These are phyloP conservation scores for Homalodisca vitripennis DNA, from an alignment of 1,140 invertebrate genomes.

Conservation along the genomic window DNA sequence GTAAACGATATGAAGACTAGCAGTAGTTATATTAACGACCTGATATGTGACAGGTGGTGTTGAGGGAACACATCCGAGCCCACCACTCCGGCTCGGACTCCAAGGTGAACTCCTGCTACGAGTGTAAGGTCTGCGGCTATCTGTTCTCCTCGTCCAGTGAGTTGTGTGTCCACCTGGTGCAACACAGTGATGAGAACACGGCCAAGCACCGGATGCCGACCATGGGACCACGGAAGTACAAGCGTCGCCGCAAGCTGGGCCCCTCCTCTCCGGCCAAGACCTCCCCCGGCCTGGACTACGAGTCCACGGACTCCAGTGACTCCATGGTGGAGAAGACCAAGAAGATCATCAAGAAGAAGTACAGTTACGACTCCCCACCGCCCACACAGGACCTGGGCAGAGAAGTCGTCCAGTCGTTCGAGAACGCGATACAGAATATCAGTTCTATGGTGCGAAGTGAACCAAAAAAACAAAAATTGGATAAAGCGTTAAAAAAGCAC, in stretches of 20 bases:
- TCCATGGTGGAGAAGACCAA: conserved; percentile 44
- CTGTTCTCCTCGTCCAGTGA: conserved; percentile 67
- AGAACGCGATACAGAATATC: conserved; percentile 56
- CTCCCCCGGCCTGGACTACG: conserved; percentile 40
- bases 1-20: no score
- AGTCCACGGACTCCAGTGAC: conserved; percentile 45
- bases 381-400: conserved; percentile 33
- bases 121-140: conserved; percentile 72
- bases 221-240: conserved; percentile 71
- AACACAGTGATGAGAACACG: conserved; percentile 77
- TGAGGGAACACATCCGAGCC: conserved; percentile 76
- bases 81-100: conserved; percentile 77
- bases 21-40: no score
- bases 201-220: conserved; percentile 71
- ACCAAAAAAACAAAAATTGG: conserved; percentile 46
- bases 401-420: conserved; percentile 53
- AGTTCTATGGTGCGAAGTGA: conserved; percentile 52
- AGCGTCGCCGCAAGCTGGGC: conserved; percentile 67
- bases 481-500: conserved; percentile 34
- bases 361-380: conserved; percentile 24
- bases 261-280: conserved; percentile 47
- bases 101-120: conserved; percentile 56
- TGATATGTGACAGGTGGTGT: conserved; percentile 65
- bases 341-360: conserved; percentile 46
- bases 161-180: conserved; percentile 69